Conservation (phyloP, 2,888 invertebrate species). For the Noctuana brunneofusca region DNA sequence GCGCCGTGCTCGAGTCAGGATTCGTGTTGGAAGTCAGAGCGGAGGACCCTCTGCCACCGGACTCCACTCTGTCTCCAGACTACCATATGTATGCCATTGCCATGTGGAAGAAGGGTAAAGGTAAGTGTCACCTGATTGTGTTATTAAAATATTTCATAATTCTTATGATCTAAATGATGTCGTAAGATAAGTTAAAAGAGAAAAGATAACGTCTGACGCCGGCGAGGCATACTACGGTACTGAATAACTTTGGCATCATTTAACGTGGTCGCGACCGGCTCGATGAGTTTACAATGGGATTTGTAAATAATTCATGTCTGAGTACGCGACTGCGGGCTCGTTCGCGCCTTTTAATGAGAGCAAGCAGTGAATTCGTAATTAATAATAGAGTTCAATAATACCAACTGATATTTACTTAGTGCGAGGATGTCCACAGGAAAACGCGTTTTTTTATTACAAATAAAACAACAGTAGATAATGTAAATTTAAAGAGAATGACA, state of each 20-base stretch:
- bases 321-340: constrained; percentile 40
- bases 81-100: constrained; percentile 86
- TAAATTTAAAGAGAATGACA: neutral
- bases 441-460: neutral
- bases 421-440: neutral
- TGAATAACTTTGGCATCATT: constrained; percentile 57
- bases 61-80: constrained; percentile 75
- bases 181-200: constrained; percentile 46
- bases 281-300: constrained; percentile 57
- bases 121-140: constrained; percentile 62
- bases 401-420: constrained; percentile 4
- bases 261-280: constrained; percentile 54
- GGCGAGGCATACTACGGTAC: constrained; percentile 52
- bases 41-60: constrained; percentile 74
- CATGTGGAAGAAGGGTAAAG: constrained; percentile 88
- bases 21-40: constrained; percentile 87
- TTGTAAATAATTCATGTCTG: constrained; percentile 61
- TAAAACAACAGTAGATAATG: neutral
- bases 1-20: constrained; percentile 88
- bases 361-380: constrained; percentile 36
- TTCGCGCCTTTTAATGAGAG: constrained; percentile 38
- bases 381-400: constrained; percentile 20
- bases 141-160: constrained; percentile 5
- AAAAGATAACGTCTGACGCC: constrained; percentile 54
- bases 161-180: constrained; percentile 36